Conservation (phyloP, 2,797 vertebrate species). For the Typhlichthys subterraneus region DNA sequence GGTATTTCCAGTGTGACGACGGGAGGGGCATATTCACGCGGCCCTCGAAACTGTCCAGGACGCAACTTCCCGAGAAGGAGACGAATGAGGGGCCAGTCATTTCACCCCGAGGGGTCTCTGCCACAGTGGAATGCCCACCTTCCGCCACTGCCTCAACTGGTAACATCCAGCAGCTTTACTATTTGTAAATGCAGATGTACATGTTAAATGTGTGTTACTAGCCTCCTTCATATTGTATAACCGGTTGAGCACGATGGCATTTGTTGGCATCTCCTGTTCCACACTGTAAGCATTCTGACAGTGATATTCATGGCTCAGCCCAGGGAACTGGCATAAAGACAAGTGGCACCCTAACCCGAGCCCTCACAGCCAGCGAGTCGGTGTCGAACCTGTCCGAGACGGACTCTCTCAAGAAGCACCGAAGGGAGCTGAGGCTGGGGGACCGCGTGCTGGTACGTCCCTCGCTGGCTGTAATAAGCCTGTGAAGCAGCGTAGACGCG, state of each 20-base stretch:
- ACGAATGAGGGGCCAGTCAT: conserved; percentile 79
- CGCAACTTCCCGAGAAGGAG: conserved; percentile 76
- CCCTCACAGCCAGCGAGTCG: conserved; percentile 85
- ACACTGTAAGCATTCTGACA: neutral
- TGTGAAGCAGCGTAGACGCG: neutral
- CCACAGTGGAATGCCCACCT: conserved; percentile 17
- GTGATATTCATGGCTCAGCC: conserved; percentile 24
- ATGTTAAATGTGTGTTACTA: too few species aligned
- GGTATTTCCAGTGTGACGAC: conserved; percentile 80
- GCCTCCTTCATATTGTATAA: neutral
- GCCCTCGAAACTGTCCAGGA: conserved; percentile 75
- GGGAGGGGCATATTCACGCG: conserved; percentile 78
- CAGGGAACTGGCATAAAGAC: conserved; percentile 51
- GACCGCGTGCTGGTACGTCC: conserved; percentile 91
- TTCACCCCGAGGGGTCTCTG: conserved; percentile 45
- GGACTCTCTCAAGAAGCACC: conserved; percentile 89
- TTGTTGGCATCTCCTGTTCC: conserved; percentile 1
- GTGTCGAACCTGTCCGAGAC: conserved; percentile 93
- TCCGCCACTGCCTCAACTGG: conserved; percentile 35
- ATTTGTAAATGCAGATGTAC: too few species aligned
- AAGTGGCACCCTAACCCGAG: conserved; percentile 74
- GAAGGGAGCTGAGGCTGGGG: conserved; percentile 88
- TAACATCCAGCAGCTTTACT: conserved; percentile 13
- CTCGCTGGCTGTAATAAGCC: neutral
- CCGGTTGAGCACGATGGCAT: neutral